Evolutionary conservation across 2,797 vertebrate species (phyloP), one percentile per base, ranked within the genome.

Genomic region (Aldrovandia affinis): DNA sequence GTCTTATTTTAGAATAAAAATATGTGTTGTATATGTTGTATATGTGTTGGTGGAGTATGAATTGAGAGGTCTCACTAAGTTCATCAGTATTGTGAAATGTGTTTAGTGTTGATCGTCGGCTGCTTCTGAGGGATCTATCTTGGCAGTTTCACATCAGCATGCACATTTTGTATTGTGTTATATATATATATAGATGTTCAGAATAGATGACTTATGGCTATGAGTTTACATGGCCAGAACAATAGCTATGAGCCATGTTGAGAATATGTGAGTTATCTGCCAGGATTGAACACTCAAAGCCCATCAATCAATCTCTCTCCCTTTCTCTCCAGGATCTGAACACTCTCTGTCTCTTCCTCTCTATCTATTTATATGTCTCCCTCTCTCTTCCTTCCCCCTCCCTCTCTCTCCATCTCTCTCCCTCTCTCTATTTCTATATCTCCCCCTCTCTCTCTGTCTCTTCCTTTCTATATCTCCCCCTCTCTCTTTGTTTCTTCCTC

Each of bases 101-200:
- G 75, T 86, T 65, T 89, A 85, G 87, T 87, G 85, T 81, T 33
- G 75, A 81, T 30, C 20, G 84, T 81, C 77, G 81, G 83, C 77
- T 79, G 18, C 36, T 68, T 82, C 54, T 83, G 89, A 92, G 89
- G 84, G 82, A 89, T 88, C 92, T 93, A 83, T 91, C 90, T 90
- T 92, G 93, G 91, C 86, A 83, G 86, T n/a, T 78, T 65, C 61
- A 63, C 86, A 68, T 50, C 3, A 50, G 3, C 10, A 54, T 54
- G 22, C n/a, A n/a, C 28, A 1, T 54, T 79, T 79, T 1, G 22
- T 63, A 28, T 63, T 63, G n/a, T n/a, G n/a, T 63, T 63, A 7
- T 63, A 8, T 63, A 10, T 63, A 7, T 30, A 28, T 63, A n/a
- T n/a, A n/a, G n/a, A n/a, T n/a, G n/a, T n/a, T n/a, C n/a, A n/a